phyloP scores from a whole-genome alignment of 2,797 vertebrate genomes.

The Thripadectes ignobilis region DNA sequence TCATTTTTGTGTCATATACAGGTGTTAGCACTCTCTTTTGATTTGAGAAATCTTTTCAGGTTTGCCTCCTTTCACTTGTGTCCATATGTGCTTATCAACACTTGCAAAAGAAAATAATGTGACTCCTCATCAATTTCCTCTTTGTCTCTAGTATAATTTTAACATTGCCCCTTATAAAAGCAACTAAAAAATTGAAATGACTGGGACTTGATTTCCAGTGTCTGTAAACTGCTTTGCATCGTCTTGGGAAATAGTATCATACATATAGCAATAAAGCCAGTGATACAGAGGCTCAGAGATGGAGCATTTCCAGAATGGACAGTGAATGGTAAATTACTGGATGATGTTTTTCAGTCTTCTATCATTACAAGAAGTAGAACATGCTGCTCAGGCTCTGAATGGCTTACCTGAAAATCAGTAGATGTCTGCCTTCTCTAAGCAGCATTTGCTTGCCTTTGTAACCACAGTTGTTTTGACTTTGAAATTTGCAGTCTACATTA shows the following conservation, averaged over 20 bases:
- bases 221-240: background rate
- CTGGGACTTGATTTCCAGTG: background rate
- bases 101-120: background rate
- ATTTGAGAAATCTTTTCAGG: background rate
- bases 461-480: background rate
- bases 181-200: background rate
- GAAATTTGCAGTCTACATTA: constrained; percentile 1
- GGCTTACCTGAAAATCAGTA: background rate
- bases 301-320: background rate
- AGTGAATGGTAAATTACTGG: background rate
- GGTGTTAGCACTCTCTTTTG: background rate
- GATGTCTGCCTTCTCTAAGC: background rate
- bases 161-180: background rate
- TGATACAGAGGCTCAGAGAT: background rate
- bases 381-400: background rate
- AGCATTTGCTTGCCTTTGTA: background rate
- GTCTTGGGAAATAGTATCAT: background rate
- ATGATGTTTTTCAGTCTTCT: background rate
- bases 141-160: background rate
- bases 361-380: background rate
- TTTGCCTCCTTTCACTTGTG: background rate
- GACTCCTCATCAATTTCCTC: background rate
- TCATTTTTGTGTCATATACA: background rate
- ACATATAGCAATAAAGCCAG: background rate
- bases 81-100: background rate